Base-by-base conservation (phyloP, 2,888 invertebrate genomes). In the Strigamia crassipes region DNA sequence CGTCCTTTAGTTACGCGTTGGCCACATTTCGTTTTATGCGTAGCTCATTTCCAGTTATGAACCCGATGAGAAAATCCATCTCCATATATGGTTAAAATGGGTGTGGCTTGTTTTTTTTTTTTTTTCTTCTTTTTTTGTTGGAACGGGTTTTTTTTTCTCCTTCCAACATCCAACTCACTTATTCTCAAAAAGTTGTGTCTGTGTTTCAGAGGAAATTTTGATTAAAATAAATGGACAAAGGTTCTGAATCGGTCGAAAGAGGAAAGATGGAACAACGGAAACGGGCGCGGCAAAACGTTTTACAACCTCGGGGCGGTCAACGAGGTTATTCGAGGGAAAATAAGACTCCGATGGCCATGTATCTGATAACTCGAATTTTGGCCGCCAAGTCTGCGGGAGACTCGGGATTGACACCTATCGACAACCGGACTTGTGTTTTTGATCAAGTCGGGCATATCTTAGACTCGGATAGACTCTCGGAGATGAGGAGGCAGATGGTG, bases 11-110 rank as follows among this genome's bases (percentile, higher is more conserved):
- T 23, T 61, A 61, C 61, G 61, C 61, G 23, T 15, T 23, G 61
- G 21, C 23, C 61, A 23, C 61, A 21, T 61, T 46, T 15, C 46
- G 46, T 46, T 46, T 46, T 46, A 46, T 46, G 46, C 15, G 61
- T 61, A 21, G 9, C 18, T 61, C 61, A 61, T 61, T 61, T 61
- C 61, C 61, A 61, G 61, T 61, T 61, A 61, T 61, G 61, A 61
- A 61, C 61, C 61, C 61, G 61, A 61, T 61, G 18, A 61, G 18
- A 46, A 61, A 61, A 61, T 61, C 61, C 61, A 61, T 61, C 5
- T 23, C 61, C 61, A 23, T 61, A 61, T 61, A 61, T 61, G 61
- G 61, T 61, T 61, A 61, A 23, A 61, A 23, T 1, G 23, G 61
- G 61, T 61, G 61, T 61, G 61, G 61, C 21, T 21, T 61, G 61